Base-by-base conservation (phyloP, 2,888 invertebrate genomes). In the Trissolcus japonicus region DNA sequence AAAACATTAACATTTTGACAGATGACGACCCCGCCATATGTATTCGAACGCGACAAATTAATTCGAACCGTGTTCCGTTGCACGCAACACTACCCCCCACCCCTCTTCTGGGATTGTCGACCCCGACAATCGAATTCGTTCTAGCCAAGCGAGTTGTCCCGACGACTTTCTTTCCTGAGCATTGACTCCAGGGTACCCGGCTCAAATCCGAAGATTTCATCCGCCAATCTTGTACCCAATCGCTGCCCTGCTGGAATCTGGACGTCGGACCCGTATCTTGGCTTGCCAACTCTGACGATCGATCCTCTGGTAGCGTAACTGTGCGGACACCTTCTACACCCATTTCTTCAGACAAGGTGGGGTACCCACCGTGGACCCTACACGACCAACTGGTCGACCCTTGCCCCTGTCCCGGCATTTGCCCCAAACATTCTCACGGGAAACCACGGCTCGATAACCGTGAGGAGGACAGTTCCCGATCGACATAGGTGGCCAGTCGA, bases 301-400 rank as follows among this genome's bases (percentile, higher is more conserved):
- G n/a, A 4, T 46, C n/a, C 46, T 46, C 46, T 9, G 9, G 16
- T 46, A 46, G 46, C n/a, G 16, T 6, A 1, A 46, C n/a, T 46
- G 46, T 6, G 16, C 1, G 4, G 46, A 46, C 46, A 11, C 46
- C 46, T n/a, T 14, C 6, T 4, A 46, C 6, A 6, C 46, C 46
- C n/a, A 1, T 1, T n/a, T 46, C 1, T n/a, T n/a, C n/a, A n/a
- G 16, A 46, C 46, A 46, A 46, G 46, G 46, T 46, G 46, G 16
- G 46, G 46, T 46, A 46, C 46, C 46, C 46, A 46, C 46, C 46
- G 46, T 46, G 46, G 46, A 46, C 46, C 16, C 46, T 46, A 16
- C 46, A 6, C 46, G n/a, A 46, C 46, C n/a, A 46, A 46, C 46
- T 4, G 46, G n/a, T 46, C n/a, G n/a, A 46, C n/a, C n/a, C n/a